Base-by-base conservation (phyloP, 2,888 invertebrate genomes). In the Ectemnius lituratus region DNA sequence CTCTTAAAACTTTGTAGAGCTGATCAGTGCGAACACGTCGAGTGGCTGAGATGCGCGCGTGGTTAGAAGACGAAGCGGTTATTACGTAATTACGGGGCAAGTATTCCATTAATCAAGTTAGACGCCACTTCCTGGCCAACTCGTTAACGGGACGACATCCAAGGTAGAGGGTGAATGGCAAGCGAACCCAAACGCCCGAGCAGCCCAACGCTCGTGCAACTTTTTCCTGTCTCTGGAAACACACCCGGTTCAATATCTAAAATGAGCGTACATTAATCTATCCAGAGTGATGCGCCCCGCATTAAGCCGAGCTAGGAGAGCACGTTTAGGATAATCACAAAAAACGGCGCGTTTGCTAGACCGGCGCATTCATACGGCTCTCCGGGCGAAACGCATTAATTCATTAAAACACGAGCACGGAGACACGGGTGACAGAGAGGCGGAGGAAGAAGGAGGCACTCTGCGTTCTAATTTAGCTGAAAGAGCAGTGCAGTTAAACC, bases 91-190 rank as follows among this genome's bases (percentile, higher is more conserved):
- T 86, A 83, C 82, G 83, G 82, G 83, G 84, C 87, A 87, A 86
- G 85, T 86, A 87, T 86, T 88, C 76, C 84, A 85, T 88, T 88
- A 87, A 88, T 88, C 87, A 85, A 84, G 87, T 88, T 88, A 86
- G 81, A 82, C 82, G 76, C 77, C 82, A 87, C 82, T 87, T 86
- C 67, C 73, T 78, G 77, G 82, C 77, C 75, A 86, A 87, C 84
- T 87, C 80, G 84, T 86, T 84, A 84, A 79, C 76, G 76, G 70
- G 70, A 71, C 70, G 80, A 79, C 80, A 78, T 81, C 77, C 74
- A 73, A 79, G 76, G 76, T 61, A 58, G 71, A 67, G 49, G 68
- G 65, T 62, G 61, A 71, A 66, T 57, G 68, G 79, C 77, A 70
- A 76, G 70, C 52, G 52, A 52, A 52, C n/a, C 67, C 58, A 65